Conservation (phyloP, 2,888 invertebrate species). For the Pinctada fucata region DNA sequence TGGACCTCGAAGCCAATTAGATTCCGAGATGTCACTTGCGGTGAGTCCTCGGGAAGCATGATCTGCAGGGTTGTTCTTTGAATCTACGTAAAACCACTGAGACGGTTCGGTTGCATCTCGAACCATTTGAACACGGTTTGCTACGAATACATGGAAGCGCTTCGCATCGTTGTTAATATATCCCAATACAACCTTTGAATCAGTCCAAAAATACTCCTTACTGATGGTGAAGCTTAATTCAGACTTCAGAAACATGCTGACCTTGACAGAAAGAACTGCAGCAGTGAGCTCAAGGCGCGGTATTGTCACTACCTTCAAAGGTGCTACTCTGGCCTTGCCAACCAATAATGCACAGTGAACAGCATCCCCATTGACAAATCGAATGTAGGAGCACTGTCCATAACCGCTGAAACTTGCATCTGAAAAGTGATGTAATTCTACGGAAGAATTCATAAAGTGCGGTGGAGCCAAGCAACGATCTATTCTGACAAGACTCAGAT, state of each 20-base stretch:
- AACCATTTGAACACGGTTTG: background rate
- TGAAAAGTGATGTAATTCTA: slow-evolving; percentile 43
- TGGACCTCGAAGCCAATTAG: background rate
- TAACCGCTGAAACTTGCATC: slow-evolving; percentile 42
- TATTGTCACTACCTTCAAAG: slow-evolving; percentile 32
- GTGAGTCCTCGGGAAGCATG: slow-evolving; percentile 12
- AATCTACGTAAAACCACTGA: background rate
- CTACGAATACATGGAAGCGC: slow-evolving; percentile 35
- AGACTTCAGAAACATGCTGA: slow-evolving; percentile 32
- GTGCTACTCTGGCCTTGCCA: slow-evolving; percentile 42
- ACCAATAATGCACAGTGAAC: slow-evolving; percentile 11
- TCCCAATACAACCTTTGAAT: background rate
- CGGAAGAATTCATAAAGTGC: slow-evolving; percentile 3
- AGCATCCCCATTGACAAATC: slow-evolving; percentile 24
- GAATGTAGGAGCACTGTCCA: slow-evolving; percentile 37
- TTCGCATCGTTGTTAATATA: slow-evolving; percentile 28
- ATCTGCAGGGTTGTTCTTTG: background rate
- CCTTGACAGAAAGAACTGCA: slow-evolving; percentile 45
- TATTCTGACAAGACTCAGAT: slow-evolving; percentile 34
- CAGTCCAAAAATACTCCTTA: slow-evolving; percentile 6
- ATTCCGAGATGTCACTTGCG: slow-evolving; percentile 12
- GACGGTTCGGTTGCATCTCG: rapidly evolving
- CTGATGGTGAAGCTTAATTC: slow-evolving; percentile 32
- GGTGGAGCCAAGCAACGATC: slow-evolving; percentile 40
- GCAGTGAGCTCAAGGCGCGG: slow-evolving; percentile 41